Percentiles rank a stretch among this genome's conserved stretches.
Conservation (phyloP, 2,888 invertebrate species). For the Eremobia ochroleuca region DNA sequence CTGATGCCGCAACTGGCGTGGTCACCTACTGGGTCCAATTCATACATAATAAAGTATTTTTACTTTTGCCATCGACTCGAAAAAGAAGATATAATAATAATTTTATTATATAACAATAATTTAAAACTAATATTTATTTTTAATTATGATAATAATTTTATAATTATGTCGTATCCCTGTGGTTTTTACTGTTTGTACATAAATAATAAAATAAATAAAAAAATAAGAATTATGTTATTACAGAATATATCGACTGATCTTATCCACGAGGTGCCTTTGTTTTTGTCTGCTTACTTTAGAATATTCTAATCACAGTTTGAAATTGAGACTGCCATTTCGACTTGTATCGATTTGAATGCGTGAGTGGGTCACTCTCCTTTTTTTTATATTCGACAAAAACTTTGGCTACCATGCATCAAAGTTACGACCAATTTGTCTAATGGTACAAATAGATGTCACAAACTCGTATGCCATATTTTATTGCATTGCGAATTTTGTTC, state of each 20-base stretch:
- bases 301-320: not conserved
- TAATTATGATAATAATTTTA: no score
- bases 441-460: conserved; percentile 36
- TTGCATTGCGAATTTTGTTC: conserved; percentile 28
- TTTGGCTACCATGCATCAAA: conserved; percentile 10
- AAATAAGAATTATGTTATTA: no score
- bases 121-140: no score
- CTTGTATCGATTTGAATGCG: not conserved
- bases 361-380: not conserved
- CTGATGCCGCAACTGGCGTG: not conserved
- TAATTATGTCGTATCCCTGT: no score
- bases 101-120: no score
- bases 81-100: no score
- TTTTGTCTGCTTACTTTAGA: not conserved
- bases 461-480: conserved; percentile 31
- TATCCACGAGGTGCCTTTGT: not conserved
- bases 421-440: conserved; percentile 47
- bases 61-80: not conserved
- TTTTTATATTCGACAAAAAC: not conserved
- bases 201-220: no score
- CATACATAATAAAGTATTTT: not conserved
- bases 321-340: not conserved
- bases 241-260: no score
- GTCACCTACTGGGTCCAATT: not conserved
- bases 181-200: no score